Base-by-base conservation (phyloP, 2,888 invertebrate genomes). In the Eulithis testata region DNA sequence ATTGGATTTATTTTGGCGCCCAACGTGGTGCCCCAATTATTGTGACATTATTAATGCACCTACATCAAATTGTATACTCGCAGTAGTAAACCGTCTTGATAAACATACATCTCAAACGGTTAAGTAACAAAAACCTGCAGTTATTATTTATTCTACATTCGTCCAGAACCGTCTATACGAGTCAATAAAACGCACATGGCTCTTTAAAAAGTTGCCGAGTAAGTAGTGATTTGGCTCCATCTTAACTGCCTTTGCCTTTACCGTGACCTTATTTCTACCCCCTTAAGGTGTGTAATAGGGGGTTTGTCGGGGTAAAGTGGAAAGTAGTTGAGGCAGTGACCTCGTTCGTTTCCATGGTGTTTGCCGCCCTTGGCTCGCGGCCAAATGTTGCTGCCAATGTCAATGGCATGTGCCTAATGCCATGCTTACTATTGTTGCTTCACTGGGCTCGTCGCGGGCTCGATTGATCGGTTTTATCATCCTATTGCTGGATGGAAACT, bases 371-470 rank as follows among this genome's bases (percentile, higher is more conserved):
- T 83, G 80, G 82, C 83, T 61, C 68, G 60, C 43, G 63, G 85
- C 88, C 88, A 88, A 77, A 76, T 77, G 80, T 78, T 76, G 77
- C 78, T 79, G 73, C 78, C 88, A 90, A 88, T 88, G 90, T 88
- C 90, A 90, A 84, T 87, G 87, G 83, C 87, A 85, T 77, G 78
- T 73, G 80, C 81, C 79, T 76, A 83, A 80, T 80, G 81, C 72
- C 84, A 76, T 77, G 78, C 76, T 78, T 75, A 74, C 79, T 81
- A 80, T 79, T 76, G 66, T 65, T 69, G 73, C 63, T 73, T 69
- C 70, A 73, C 70, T 64, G 71, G 68, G 53, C 69, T 40, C 57
- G 66, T 57, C 63, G 45, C 56, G 55, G 58, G 21, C 56, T 5
- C 57, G 57, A 56, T 67, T 60, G 58, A 31, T 31, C 31, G 31